These are phyloP conservation scores for Macrosiphum euphorbiae DNA, from an alignment of 2,888 invertebrate genomes.

Conservation along the genomic window DNA sequence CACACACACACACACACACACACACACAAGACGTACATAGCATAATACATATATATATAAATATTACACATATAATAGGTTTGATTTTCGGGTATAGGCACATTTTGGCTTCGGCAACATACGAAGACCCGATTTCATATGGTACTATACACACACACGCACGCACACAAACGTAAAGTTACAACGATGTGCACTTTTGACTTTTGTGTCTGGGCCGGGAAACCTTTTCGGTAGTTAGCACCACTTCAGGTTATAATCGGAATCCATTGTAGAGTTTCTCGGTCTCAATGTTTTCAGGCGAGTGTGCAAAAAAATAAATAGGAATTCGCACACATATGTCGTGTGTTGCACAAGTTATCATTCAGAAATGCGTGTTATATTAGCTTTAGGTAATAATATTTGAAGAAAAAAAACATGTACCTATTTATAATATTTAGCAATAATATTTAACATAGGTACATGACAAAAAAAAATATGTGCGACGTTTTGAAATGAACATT, in stretches of 20 bases:
- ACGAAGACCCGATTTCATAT: neutral
- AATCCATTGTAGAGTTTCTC: constrained; percentile 30
- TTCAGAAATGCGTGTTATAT: neutral
- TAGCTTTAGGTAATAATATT: neutral
- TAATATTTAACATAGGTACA: no score
- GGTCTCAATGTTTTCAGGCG: neutral
- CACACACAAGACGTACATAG: neutral
- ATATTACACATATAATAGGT: constrained; percentile 18
- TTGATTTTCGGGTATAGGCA: constrained; percentile 44
- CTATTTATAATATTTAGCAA: neutral
- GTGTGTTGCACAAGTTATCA: neutral
- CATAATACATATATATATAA: constrained; percentile 11
- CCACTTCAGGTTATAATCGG: neutral
- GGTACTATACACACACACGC: neutral
- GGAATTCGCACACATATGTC: neutral
- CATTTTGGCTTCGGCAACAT: constrained; percentile 46
- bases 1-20: neutral
- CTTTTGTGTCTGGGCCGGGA: constrained; percentile 23
- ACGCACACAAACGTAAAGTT: neutral
- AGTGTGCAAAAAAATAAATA: neutral
- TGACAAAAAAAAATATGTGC: neutral
- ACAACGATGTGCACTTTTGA: neutral
- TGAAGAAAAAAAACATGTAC: neutral
- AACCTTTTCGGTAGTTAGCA: constrained; percentile 31
- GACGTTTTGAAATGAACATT: neutral